A percentile compares a stretch with the other conserved stretches of the same genome.
These are phyloP conservation scores for Parthenolecanium corni DNA, from an alignment of 2,888 invertebrate genomes.

Conservation along the genomic window DNA sequence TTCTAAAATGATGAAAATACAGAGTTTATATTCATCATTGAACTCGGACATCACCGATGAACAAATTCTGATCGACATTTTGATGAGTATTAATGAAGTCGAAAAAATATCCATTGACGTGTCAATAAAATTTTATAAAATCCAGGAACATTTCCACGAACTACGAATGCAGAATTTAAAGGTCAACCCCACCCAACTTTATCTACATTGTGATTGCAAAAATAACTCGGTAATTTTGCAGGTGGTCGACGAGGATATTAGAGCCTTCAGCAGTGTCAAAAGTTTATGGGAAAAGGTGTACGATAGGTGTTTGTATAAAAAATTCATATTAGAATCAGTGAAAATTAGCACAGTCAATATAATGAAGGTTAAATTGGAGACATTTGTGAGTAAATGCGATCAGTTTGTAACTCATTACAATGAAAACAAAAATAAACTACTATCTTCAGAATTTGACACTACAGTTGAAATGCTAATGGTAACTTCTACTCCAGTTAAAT, in stretches of 20 bases:
- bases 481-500: background rate
- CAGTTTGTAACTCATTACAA: background rate
- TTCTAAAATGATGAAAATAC: background rate
- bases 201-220: background rate
- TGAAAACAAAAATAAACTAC: background rate
- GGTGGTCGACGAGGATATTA: background rate
- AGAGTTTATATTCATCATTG: background rate
- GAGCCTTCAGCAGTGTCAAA: background rate
- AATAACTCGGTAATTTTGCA: no score
- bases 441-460: background rate
- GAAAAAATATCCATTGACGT: background rate
- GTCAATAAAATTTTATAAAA: conserved; percentile 9
- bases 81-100: conserved; percentile 11
- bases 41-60: background rate
- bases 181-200: background rate
- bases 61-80: background rate
- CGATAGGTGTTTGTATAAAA: conserved; percentile 5
- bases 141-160: conserved; percentile 18
- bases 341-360: background rate
- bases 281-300: background rate
- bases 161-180: conserved; percentile 6
- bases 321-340: conserved; percentile 1
- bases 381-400: background rate
- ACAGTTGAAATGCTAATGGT: background rate
- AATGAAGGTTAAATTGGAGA: background rate